Percentiles rank a stretch among this genome's conserved stretches.
These are phyloP conservation scores for Astyanax mexicanus DNA, from an alignment of 2,797 vertebrate genomes.

Conservation along the genomic window DNA sequence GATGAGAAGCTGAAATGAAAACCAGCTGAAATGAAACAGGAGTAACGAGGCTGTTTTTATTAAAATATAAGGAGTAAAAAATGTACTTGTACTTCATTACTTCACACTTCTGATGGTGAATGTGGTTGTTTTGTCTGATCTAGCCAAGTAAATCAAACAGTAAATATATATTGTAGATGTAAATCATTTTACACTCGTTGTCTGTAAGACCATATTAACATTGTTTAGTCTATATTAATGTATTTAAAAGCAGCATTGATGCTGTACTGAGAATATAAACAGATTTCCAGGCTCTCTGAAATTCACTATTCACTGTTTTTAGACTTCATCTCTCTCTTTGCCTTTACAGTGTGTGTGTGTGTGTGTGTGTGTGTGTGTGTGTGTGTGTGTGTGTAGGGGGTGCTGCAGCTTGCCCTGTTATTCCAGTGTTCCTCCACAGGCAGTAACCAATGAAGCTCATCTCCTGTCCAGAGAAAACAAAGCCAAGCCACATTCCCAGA, in stretches of 20 bases:
- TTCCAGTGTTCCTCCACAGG: conserved; percentile 73
- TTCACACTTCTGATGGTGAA: no score
- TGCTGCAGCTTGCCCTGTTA: conserved; percentile 66
- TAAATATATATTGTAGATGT: background rate
- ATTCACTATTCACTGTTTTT: conserved; percentile 35
- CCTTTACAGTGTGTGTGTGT: conserved; percentile 20
- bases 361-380: background rate
- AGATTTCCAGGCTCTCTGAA: conserved; percentile 6
- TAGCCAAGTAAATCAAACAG: background rate
- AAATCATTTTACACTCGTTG: no score
- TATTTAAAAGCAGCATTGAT: conserved; percentile 27
- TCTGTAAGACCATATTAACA: background rate
- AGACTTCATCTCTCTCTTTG: conserved; percentile 61
- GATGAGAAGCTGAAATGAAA: no score
- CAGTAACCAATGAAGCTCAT: conserved; percentile 84
- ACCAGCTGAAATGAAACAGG: no score
- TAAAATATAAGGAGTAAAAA: no score
- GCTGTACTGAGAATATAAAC: conserved; percentile 2
- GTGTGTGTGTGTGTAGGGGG: background rate
- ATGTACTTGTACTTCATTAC: no score
- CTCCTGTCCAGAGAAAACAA: conserved; percentile 87
- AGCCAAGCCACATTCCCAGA: conserved; percentile 83
- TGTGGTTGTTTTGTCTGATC: no score
- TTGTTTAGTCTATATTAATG: background rate
- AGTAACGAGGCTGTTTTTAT: no score